phyloP scores from a whole-genome alignment of 2,888 invertebrate species.

The Chirona hameri region DNA sequence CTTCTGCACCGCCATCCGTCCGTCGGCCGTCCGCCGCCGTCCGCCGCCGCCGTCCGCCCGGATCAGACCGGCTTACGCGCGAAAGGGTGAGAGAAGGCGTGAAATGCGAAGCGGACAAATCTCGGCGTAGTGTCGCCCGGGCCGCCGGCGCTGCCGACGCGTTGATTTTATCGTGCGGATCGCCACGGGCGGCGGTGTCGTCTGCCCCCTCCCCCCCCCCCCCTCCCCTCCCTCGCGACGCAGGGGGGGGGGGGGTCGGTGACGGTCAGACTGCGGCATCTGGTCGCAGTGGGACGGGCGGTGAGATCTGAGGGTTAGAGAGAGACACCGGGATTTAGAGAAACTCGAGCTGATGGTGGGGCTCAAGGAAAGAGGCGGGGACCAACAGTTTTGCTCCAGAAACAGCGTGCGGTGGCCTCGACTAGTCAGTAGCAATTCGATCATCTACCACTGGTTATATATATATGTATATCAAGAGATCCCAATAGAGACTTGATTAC shows the following conservation, averaged over 20 bases:
- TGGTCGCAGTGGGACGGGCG: no score
- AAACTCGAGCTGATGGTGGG: no score
- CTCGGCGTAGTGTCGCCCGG: not conserved
- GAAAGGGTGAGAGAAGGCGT: slow-evolving; percentile 22
- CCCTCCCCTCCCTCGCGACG: not conserved
- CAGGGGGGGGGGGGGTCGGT: not conserved
- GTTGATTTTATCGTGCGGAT: not conserved
- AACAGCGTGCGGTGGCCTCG: no score
- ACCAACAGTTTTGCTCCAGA: no score
- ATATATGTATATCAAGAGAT: no score
- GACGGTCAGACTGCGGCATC: not conserved
- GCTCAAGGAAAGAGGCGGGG: no score
- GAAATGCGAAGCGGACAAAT: slow-evolving; percentile 24
- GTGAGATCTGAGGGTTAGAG: not conserved
- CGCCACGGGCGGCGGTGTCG: not conserved
- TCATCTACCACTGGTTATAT: no score
- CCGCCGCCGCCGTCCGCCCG: not conserved
- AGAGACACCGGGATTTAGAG: not conserved
- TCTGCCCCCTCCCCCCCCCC: not conserved
- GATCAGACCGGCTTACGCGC: not conserved
- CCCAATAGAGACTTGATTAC: no score
- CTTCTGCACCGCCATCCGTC: not conserved
- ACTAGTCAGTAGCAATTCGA: no score
- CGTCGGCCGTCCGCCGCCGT: not conserved
- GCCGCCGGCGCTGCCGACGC: not conserved